A percentile compares a stretch with the other conserved stretches of the same genome.
phyloP scores from a whole-genome alignment of 2,113 vertebrate genomes.

The Ranitomeya imitator region DNA sequence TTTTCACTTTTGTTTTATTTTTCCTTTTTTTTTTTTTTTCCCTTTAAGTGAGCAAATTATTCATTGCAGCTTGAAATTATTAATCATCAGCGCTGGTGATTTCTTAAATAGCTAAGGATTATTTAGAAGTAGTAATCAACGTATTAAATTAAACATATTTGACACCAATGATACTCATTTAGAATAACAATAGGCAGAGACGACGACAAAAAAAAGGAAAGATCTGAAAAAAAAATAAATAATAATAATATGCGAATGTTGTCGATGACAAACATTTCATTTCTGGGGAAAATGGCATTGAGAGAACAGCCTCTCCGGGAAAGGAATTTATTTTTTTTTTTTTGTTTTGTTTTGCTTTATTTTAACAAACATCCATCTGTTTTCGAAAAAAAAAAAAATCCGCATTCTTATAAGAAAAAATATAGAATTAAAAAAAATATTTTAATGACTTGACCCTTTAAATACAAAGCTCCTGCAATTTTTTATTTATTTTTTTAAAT shows the following conservation, averaged over 20 bases:
- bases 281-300: constrained; percentile 44
- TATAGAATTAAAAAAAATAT: neutral
- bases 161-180: constrained; percentile 58
- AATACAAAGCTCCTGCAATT: constrained; percentile 68
- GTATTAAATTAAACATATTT: constrained; percentile 58
- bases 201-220: constrained; percentile 39
- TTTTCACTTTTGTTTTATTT: neutral
- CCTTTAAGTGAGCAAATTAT: constrained; percentile 55
- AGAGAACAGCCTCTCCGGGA: constrained; percentile 33
- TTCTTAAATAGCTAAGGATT: constrained; percentile 62
- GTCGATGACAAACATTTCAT: constrained; percentile 57
- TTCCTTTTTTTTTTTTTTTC: constrained; percentile 21
- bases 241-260: constrained; percentile 28
- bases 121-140: constrained; percentile 59
- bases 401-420: neutral
- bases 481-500: constrained; percentile 66
- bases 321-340: neutral
- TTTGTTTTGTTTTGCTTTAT: neutral
- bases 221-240: constrained; percentile 36
- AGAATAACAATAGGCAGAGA: constrained; percentile 57
- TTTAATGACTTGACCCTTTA: constrained; percentile 75
- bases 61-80: constrained; percentile 58
- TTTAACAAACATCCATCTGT: constrained; percentile 57
- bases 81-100: constrained; percentile 40
- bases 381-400: constrained; percentile 65